Percentiles rank a stretch among this genome's conserved stretches.
These are phyloP conservation scores for Serrognathus titanus DNA, from an alignment of 2,888 invertebrate species.

Conservation along the genomic window DNA sequence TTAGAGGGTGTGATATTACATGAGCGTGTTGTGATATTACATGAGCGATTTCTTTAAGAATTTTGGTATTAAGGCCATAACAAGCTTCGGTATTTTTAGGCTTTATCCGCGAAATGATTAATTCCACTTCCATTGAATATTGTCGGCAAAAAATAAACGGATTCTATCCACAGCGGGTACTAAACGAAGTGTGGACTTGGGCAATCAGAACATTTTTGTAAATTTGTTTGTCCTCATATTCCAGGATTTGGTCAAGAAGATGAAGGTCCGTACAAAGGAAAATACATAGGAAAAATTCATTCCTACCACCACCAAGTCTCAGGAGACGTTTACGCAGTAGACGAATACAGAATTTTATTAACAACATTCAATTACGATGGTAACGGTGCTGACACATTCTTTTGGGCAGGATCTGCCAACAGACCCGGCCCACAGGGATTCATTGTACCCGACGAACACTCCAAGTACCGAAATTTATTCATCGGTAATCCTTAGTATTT, in stretches of 20 bases:
- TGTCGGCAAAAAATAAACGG: too few species aligned
- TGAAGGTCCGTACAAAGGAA: conserved; percentile 74
- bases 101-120: too few species aligned
- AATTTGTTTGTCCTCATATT: too few species aligned
- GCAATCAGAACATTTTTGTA: too few species aligned
- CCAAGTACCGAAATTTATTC: conserved; percentile 61
- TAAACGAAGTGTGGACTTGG: too few species aligned
- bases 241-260: conserved; percentile 44
- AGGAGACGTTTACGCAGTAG: conserved; percentile 85
- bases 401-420: conserved; percentile 88
- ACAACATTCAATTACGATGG: conserved; percentile 87
- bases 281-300: conserved; percentile 79
- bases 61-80: too few species aligned
- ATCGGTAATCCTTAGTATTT: not conserved
- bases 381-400: conserved; percentile 86
- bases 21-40: too few species aligned
- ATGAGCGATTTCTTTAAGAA: too few species aligned
- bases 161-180: too few species aligned
- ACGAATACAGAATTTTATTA: conserved; percentile 77
- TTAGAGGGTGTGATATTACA: too few species aligned
- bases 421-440: conserved; percentile 88
- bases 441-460: conserved; percentile 83
- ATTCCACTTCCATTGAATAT: too few species aligned
- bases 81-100: too few species aligned
- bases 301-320: conserved; percentile 90